Conservation (phyloP, 30 jellyfish, hydroid and myxozoan genomes). For the Aurelia aurita complex sp. Pacific region DNA sequence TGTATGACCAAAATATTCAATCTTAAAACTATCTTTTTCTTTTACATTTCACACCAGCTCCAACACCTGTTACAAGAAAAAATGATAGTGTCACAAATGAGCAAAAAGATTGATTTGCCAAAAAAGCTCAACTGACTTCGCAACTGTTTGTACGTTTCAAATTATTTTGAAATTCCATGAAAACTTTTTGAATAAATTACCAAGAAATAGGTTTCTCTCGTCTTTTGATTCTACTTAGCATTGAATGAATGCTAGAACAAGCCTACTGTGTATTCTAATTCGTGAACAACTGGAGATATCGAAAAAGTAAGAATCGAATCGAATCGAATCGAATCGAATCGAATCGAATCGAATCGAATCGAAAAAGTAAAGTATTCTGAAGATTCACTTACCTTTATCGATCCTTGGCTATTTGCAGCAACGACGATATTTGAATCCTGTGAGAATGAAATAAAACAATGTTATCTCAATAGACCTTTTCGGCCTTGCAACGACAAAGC, state of each 20-base stretch:
- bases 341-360: too few relatives aligned
- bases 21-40: not conserved
- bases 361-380: not conserved
- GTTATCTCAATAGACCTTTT: too few relatives aligned
- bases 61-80: slow-evolving; percentile 20
- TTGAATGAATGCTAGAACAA: too few relatives aligned
- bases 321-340: too few relatives aligned
- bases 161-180: not conserved
- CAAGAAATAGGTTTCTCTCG: too few relatives aligned
- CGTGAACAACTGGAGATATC: too few relatives aligned
- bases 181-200: not conserved
- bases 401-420: slow-evolving; percentile 99
- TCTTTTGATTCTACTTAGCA: too few relatives aligned
- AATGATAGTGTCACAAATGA: not conserved
- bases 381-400: slow-evolving; percentile 73
- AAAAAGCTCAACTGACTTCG: too few relatives aligned
- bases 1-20: not conserved
- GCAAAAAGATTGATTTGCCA: not conserved
- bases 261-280: too few relatives aligned
- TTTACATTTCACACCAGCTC: slow-evolving; percentile 37
- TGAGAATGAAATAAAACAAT: not conserved
- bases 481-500: too few relatives aligned
- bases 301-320: too few relatives aligned
- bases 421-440: slow-evolving; percentile 91
- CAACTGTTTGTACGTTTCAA: not conserved